Conservation (phyloP, 2,797 vertebrate genomes). For the Sebastes reedi region DNA sequence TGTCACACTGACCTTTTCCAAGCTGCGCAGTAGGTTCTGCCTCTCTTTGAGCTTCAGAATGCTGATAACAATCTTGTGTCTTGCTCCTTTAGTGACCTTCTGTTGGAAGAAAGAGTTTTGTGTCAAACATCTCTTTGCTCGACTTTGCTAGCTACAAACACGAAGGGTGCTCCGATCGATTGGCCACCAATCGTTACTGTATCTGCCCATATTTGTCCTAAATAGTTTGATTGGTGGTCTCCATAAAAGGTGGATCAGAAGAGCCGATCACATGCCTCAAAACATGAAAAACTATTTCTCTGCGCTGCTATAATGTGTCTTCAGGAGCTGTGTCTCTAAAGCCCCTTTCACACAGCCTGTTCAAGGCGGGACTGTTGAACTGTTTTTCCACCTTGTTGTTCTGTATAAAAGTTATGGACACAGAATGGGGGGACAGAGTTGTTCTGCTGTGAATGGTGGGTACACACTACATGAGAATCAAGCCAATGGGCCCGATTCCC, state of each 20-base stretch:
- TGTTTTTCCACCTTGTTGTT: no score
- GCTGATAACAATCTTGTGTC: conserved; percentile 99
- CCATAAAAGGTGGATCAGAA: neutral
- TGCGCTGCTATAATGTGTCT: neutral
- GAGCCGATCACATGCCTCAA: neutral
- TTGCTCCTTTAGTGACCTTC: conserved; percentile 98
- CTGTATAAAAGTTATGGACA: no score
- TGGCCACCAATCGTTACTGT: neutral
- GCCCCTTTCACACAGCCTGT: neutral
- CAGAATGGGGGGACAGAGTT: no score
- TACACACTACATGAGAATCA: no score
- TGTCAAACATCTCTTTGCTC: neutral
- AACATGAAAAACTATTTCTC: neutral
- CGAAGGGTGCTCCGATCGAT: neutral
- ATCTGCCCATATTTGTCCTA: neutral
- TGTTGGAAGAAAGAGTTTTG: conserved; percentile 64
- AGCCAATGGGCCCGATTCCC: no score
- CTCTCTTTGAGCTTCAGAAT: conserved; percentile 98
- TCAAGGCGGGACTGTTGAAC: no score
- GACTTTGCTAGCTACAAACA: neutral
- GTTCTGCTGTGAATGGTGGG: no score
- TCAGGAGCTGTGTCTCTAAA: neutral
- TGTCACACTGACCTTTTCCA: conserved; percentile 90
- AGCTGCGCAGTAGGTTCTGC: conserved; percentile 92
- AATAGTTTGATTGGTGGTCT: neutral